A percentile compares a stretch with the other conserved stretches of the same genome.
Conservation (phyloP, 1,140 invertebrate genomes). For the Eciton burchellii region DNA sequence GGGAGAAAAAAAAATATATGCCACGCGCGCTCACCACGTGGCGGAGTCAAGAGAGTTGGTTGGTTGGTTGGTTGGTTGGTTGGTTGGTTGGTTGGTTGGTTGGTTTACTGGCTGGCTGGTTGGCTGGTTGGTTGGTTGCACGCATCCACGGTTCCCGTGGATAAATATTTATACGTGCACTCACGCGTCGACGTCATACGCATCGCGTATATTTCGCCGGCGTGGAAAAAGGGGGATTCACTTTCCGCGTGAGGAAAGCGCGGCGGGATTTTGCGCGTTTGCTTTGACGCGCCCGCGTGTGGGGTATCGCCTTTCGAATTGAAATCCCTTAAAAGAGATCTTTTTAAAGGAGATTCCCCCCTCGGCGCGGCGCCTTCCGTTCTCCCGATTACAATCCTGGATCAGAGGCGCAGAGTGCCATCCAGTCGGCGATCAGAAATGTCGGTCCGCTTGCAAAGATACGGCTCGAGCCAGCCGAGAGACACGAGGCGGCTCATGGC, state of each 20-base stretch:
- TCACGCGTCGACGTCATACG: slow-evolving; percentile 51
- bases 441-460: slow-evolving; percentile 49
- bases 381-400: slow-evolving; percentile 33
- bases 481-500: slow-evolving; percentile 3
- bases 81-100: no score
- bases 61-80: no score
- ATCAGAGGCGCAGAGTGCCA: slow-evolving; percentile 38
- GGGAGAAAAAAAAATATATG: slow-evolving; percentile 36
- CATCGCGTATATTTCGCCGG: slow-evolving; percentile 18
- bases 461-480: slow-evolving; percentile 30
- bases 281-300: background rate
- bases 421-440: slow-evolving; percentile 62
- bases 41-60: slow-evolving; percentile 21
- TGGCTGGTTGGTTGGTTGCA: no score
- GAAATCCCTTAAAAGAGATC: background rate
- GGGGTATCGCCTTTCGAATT: background rate
- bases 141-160: slow-evolving; percentile 37
- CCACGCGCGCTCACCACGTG: slow-evolving; percentile 31
- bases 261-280: slow-evolving; percentile 32
- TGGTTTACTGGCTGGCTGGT: no score
- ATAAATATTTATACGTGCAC: slow-evolving; percentile 71
- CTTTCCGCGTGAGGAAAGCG: slow-evolving; percentile 20
- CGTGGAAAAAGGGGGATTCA: slow-evolving; percentile 30
- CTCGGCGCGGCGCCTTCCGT: background rate
- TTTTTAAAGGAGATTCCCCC: no score